Evolutionary conservation across 2,113 vertebrate genomes (phyloP).

Genomic region (Mesembrinibis cayennensis): DNA sequence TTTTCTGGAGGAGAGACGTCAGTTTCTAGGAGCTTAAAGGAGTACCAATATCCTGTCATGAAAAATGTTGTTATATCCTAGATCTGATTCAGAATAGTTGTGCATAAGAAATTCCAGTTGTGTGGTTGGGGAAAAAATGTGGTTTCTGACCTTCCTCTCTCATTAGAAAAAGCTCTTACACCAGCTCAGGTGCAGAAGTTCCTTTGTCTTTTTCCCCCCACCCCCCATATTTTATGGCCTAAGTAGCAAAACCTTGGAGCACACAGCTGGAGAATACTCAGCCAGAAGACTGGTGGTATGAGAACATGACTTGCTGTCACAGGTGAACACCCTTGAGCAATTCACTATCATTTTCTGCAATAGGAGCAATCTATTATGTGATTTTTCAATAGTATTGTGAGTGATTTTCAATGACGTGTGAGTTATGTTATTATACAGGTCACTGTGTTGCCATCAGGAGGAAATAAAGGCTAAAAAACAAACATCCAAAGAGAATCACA

Average conservation of each 20-base stretch:
- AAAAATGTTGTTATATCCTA: background rate
- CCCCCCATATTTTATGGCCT: background rate
- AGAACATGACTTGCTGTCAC: background rate
- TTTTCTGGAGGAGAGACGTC: background rate
- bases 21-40: background rate
- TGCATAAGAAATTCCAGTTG: background rate
- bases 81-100: background rate
- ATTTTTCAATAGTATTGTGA: background rate
- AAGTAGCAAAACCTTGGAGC: background rate
- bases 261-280: background rate
- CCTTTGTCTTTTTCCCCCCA: background rate
- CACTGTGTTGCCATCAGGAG: background rate
- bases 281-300: background rate
- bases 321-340: background rate
- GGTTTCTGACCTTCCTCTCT: background rate
- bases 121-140: background rate
- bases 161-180: background rate
- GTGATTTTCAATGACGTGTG: background rate
- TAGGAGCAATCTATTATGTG: background rate
- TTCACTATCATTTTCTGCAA: background rate
- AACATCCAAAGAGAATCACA: background rate
- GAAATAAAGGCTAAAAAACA: background rate
- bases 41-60: background rate
- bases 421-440: background rate
- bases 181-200: background rate